These are phyloP conservation scores for Rhabditoides inermis DNA, from an alignment of 2,888 invertebrate species.

Conservation along the genomic window DNA sequence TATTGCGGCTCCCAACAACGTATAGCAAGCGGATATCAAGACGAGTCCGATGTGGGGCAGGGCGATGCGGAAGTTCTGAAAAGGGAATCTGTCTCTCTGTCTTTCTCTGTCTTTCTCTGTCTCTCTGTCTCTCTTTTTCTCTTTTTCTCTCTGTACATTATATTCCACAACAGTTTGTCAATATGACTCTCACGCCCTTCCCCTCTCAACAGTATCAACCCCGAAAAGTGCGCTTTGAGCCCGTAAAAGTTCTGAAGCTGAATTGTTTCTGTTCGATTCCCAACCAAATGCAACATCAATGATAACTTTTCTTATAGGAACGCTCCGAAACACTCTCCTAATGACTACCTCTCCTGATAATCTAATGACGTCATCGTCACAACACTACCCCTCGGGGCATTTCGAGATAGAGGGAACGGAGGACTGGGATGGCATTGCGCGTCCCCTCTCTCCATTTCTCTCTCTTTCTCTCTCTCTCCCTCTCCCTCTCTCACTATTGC, in stretches of 20 bases:
- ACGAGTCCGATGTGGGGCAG: constrained; percentile 51
- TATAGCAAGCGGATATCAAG: constrained; percentile 45
- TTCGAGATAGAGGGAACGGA: background rate
- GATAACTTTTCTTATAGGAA: too few relatives aligned
- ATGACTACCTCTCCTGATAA: too few relatives aligned
- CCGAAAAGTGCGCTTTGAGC: constrained; percentile 2
- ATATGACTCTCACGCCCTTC: background rate
- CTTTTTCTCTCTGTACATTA: background rate
- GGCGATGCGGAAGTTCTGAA: constrained; percentile 47
- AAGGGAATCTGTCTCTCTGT: background rate
- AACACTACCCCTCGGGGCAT: background rate
- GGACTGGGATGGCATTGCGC: too few relatives aligned
- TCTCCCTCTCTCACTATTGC: too few relatives aligned
- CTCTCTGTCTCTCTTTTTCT: background rate
- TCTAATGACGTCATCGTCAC: too few relatives aligned
- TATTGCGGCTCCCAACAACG: constrained; percentile 48
- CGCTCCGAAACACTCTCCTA: too few relatives aligned
- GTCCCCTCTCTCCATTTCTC: too few relatives aligned
- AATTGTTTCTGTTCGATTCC: too few relatives aligned
- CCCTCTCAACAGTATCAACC: background rate
- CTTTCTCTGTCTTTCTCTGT: background rate
- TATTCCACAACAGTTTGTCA: background rate
- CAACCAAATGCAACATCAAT: too few relatives aligned
- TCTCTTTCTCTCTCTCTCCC: too few relatives aligned
- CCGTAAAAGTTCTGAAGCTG: too few relatives aligned